Conservation (phyloP, 2,797 vertebrate species). For the Hoplostethus atlanticus region DNA sequence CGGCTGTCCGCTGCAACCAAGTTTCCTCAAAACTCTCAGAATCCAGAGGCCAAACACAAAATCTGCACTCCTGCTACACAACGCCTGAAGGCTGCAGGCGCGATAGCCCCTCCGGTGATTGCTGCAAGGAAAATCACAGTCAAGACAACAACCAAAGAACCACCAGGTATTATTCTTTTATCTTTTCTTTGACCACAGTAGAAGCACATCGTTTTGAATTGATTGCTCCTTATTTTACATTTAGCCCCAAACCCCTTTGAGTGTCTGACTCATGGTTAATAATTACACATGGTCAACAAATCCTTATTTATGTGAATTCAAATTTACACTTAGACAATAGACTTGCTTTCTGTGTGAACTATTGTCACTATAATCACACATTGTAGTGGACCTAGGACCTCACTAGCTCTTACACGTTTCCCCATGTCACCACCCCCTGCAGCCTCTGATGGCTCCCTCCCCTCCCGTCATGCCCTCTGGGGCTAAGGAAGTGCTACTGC, state of each 20-base stretch:
- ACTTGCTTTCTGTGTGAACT: no score
- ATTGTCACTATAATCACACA: no score
- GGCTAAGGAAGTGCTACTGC: constrained; percentile 19
- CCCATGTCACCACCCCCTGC: not conserved
- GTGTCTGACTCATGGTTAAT: no score
- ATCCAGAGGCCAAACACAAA: constrained; percentile 40
- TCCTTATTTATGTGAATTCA: no score
- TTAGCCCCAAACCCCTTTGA: no score
- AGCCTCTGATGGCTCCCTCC: not conserved
- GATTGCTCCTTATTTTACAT: not conserved
- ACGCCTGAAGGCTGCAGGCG: constrained; percentile 2
- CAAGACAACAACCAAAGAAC: constrained; percentile 19
- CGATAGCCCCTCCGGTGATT: not conserved
- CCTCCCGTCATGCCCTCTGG: constrained; percentile 2
- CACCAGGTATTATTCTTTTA: constrained; percentile 43
- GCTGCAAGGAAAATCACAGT: constrained; percentile 25
- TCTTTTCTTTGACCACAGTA: not conserved
- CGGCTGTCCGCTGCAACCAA: constrained; percentile 74
- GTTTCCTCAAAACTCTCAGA: constrained; percentile 72
- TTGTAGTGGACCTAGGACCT: not conserved
- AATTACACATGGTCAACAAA: no score
- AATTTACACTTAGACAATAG: no score
- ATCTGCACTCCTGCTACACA: not conserved
- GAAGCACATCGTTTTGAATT: not conserved
- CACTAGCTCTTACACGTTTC: not conserved